A percentile compares a stretch with the other conserved stretches of the same genome.
Conservation (phyloP, 2,113 vertebrate genomes). For the Chrysemys picta region DNA sequence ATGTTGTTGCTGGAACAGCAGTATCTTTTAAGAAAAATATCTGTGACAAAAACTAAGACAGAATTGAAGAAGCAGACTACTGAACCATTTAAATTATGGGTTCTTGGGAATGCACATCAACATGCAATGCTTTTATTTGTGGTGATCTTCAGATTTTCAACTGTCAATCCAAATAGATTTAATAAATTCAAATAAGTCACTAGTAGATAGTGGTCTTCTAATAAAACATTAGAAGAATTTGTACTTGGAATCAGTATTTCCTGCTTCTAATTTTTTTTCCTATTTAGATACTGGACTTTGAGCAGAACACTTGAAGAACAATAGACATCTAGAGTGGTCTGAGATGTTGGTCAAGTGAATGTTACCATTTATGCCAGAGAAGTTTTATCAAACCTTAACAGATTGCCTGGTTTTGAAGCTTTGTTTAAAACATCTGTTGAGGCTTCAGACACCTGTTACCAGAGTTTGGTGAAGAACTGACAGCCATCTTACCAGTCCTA, state of each 20-base stretch:
- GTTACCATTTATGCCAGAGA: neutral
- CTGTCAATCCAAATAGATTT: no score
- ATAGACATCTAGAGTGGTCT: neutral
- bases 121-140: no score
- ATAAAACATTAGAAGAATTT: no score
- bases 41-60: neutral
- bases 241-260: neutral
- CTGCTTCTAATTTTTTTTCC: neutral
- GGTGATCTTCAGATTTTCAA: no score
- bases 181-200: no score
- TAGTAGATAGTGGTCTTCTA: no score
- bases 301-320: neutral
- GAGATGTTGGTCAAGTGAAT: neutral
- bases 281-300: neutral
- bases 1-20: neutral
- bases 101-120: no score
- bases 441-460: neutral
- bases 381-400: neutral
- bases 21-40: neutral
- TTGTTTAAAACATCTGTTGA: neutral
- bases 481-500: neutral
- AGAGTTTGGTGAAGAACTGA: neutral
- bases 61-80: neutral
- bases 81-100: neutral
- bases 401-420: neutral